These are phyloP conservation scores for Smittia aterrima DNA, from an alignment of 2,888 invertebrate genomes.

Conservation along the genomic window DNA sequence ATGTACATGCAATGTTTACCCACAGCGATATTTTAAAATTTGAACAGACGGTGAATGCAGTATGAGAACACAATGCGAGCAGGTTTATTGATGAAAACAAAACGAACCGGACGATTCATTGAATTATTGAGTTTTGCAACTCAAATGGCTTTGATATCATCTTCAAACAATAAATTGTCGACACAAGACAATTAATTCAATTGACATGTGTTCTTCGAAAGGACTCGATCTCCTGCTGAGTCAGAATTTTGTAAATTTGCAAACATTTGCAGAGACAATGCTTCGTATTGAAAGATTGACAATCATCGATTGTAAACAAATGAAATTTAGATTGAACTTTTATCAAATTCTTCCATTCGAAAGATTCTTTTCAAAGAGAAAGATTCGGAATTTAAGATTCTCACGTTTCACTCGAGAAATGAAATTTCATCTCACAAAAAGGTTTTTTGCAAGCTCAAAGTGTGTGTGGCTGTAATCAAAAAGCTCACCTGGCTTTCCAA, in stretches of 20 bases:
- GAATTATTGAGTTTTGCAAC: background rate
- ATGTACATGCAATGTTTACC: background rate
- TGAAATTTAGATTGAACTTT: too few species aligned
- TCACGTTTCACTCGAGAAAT: too few species aligned
- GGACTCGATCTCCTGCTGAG: background rate
- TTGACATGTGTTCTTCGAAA: constrained; percentile 8
- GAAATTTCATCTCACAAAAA: too few species aligned
- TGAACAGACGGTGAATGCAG: background rate
- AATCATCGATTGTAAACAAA: too few species aligned
- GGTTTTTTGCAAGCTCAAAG: too few species aligned
- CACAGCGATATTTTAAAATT: background rate
- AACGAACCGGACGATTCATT: background rate
- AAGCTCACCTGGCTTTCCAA: too few species aligned
- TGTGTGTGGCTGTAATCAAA: too few species aligned
- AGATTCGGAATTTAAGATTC: too few species aligned
- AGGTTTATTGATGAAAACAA: background rate
- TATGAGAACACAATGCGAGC: constrained; percentile 1
- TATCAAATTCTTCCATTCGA: too few species aligned
- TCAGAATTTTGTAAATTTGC: constrained; percentile 3
- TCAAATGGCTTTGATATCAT: background rate
- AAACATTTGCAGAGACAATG: background rate
- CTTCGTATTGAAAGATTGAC: too few species aligned
- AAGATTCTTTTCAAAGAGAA: too few species aligned
- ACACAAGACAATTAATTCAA: background rate
- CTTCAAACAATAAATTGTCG: background rate